phyloP scores from a whole-genome alignment of 2,113 vertebrate genomes.

The Brachyhypopomus occidentalis region DNA sequence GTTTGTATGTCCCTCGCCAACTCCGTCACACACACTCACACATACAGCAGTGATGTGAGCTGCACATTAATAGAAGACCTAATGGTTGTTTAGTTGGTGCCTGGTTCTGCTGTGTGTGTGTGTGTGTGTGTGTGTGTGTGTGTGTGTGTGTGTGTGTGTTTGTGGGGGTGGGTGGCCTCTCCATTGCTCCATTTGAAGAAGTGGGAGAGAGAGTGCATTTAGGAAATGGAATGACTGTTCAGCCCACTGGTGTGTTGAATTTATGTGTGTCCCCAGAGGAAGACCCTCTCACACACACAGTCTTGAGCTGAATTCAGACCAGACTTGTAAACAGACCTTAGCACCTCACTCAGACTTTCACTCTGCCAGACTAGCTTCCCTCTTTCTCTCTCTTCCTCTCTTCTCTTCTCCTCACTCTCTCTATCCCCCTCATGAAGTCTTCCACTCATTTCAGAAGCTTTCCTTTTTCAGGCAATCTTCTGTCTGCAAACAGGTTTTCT shows the following conservation, averaged over 20 bases:
- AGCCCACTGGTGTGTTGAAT: slow-evolving; percentile 41
- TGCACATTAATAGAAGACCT: slow-evolving; percentile 39
- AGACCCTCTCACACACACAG: slow-evolving; percentile 41
- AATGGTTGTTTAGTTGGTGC: slow-evolving; percentile 31
- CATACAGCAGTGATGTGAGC: slow-evolving; percentile 16
- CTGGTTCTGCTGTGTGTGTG: slow-evolving; percentile 13
- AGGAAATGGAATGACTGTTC: slow-evolving; percentile 33
- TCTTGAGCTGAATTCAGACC: slow-evolving; percentile 41
- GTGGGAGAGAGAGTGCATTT: slow-evolving; percentile 24
- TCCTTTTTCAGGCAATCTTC: slow-evolving; percentile 31
- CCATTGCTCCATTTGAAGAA: slow-evolving; percentile 13
- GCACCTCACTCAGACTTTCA: not conserved
- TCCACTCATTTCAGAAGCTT: not conserved
- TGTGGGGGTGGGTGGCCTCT: not conserved
- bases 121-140: slow-evolving; percentile 40
- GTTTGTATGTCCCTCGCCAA: slow-evolving; percentile 3
- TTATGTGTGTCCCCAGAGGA: slow-evolving; percentile 39
- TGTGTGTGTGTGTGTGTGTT: not conserved
- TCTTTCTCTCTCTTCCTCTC: slow-evolving; percentile 2
- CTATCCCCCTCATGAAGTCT: not conserved
- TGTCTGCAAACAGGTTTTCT: slow-evolving; percentile 44
- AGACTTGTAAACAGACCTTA: slow-evolving; percentile 37
- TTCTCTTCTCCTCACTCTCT: not conserved
- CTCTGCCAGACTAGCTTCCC: slow-evolving; percentile 25
- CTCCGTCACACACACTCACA: slow-evolving; percentile 28